Percentiles rank a stretch among this genome's conserved stretches.
These are phyloP conservation scores for Lysiphlebus fabarum DNA, from an alignment of 1,140 invertebrate species.

Conservation along the genomic window DNA sequence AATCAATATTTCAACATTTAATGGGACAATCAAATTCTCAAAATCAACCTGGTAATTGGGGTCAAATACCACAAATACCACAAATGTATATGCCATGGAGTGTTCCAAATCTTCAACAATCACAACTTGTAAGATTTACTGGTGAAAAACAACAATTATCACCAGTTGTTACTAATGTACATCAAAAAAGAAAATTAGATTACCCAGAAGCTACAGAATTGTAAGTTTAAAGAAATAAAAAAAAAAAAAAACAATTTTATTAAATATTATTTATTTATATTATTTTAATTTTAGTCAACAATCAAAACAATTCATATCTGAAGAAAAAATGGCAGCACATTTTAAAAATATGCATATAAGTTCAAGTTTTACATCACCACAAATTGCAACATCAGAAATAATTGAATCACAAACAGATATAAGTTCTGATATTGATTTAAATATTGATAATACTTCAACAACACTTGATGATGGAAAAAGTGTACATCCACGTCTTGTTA, in stretches of 20 bases:
- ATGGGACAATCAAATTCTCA: slow-evolving; percentile 41
- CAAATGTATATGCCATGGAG: slow-evolving; percentile 49
- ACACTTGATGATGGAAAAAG: slow-evolving; percentile 30
- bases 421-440: slow-evolving; percentile 23
- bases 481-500: slow-evolving; percentile 52
- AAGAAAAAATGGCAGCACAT: slow-evolving; percentile 76
- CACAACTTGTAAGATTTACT: slow-evolving; percentile 43
- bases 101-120: slow-evolving; percentile 36
- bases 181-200: slow-evolving; percentile 48
- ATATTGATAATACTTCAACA: slow-evolving; percentile 32
- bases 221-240: slow-evolving; percentile 32
- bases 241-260: too few species aligned
- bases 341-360: slow-evolving; percentile 70
- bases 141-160: slow-evolving; percentile 33
- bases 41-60: slow-evolving; percentile 38
- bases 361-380: slow-evolving; percentile 36
- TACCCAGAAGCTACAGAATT: slow-evolving; percentile 36
- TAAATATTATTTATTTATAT: slow-evolving; percentile 11
- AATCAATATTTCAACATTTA: slow-evolving; percentile 51
- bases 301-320: slow-evolving; percentile 74
- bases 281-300: slow-evolving; percentile 47
- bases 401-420: slow-evolving; percentile 14
- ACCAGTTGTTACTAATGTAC: slow-evolving; percentile 18
- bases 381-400: slow-evolving; percentile 32
- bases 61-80: slow-evolving; percentile 45